phyloP scores from a whole-genome alignment of 2,888 invertebrate species.

The Monochamus alternatus region DNA sequence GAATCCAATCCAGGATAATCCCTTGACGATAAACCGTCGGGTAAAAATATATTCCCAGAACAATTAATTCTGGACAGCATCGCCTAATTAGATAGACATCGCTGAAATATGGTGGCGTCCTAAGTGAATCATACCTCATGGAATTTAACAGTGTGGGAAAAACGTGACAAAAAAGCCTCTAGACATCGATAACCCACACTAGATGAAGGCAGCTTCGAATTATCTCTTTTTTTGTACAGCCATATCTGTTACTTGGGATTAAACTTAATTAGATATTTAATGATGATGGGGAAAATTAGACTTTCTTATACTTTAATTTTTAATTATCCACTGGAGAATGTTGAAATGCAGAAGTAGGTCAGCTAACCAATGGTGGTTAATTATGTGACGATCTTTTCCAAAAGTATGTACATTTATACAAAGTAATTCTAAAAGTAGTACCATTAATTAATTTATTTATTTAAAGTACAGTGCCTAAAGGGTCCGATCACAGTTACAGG shows the following conservation, averaged over 20 bases:
- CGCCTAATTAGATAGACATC: conserved; percentile 28
- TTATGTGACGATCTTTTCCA: too few species aligned
- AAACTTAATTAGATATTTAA: conserved; percentile 14
- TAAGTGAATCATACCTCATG: conserved; percentile 29
- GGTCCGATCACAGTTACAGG: too few species aligned
- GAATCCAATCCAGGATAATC: background rate
- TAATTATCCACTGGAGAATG: too few species aligned
- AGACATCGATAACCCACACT: conserved; percentile 15
- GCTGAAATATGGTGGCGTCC: conserved; percentile 25
- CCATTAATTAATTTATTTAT: too few species aligned
- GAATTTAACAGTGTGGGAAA: conserved; percentile 11
- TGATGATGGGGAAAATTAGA: background rate
- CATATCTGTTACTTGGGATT: background rate
- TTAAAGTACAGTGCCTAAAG: too few species aligned
- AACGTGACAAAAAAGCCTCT: conserved; percentile 23
- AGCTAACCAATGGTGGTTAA: too few species aligned
- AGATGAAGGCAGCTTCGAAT: conserved; percentile 26
- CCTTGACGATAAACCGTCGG: conserved; percentile 2
- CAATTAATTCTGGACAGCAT: conserved; percentile 17
- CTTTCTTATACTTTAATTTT: background rate
- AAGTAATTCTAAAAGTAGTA: too few species aligned
- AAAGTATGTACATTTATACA: too few species aligned
- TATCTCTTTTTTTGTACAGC: conserved; percentile 1
- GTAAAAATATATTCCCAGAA: conserved; percentile 29
- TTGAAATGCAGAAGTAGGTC: too few species aligned